These are phyloP conservation scores for Sialis fuliginosa DNA, from an alignment of 2,888 invertebrate species.

Conservation along the genomic window DNA sequence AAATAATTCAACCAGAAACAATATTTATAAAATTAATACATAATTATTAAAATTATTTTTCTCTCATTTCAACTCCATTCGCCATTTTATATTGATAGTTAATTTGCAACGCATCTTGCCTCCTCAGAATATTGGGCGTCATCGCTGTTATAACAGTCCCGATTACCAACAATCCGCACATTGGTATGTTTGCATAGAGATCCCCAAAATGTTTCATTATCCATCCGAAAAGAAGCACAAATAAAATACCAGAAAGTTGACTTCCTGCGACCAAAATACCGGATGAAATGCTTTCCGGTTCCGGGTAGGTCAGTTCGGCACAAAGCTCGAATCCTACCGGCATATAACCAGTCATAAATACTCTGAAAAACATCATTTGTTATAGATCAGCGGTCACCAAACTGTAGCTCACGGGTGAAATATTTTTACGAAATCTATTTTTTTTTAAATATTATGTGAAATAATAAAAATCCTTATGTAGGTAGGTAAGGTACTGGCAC, in stretches of 20 bases:
- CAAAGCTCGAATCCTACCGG: conserved; percentile 17
- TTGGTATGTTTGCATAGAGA: conserved; percentile 9
- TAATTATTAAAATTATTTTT: too few relatives aligned
- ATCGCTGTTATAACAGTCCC: conserved; percentile 8
- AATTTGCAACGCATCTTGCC: conserved; percentile 9
- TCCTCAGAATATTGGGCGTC: conserved; percentile 9
- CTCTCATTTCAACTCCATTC: background rate
- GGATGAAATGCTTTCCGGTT: conserved; percentile 16
- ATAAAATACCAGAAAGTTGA: conserved; percentile 15
- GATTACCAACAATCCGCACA: conserved; percentile 6
- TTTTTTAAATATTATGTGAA: background rate
- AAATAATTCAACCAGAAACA: too few relatives aligned
- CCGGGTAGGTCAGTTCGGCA: conserved; percentile 16
- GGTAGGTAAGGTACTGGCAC: too few relatives aligned
- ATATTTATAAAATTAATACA: too few relatives aligned
- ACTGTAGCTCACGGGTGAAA: background rate
- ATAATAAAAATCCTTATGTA: too few relatives aligned
- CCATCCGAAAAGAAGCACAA: conserved; percentile 9
- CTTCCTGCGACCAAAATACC: conserved; percentile 15
- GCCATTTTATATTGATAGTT: background rate
- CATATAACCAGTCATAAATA: conserved; percentile 16
- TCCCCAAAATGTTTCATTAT: conserved; percentile 7
- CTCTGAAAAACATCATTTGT: conserved; percentile 8
- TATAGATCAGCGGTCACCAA: background rate
- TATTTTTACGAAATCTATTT: background rate